Conservation (phyloP, 2,113 vertebrate genomes). For the Salvelinus sp. region DNA sequence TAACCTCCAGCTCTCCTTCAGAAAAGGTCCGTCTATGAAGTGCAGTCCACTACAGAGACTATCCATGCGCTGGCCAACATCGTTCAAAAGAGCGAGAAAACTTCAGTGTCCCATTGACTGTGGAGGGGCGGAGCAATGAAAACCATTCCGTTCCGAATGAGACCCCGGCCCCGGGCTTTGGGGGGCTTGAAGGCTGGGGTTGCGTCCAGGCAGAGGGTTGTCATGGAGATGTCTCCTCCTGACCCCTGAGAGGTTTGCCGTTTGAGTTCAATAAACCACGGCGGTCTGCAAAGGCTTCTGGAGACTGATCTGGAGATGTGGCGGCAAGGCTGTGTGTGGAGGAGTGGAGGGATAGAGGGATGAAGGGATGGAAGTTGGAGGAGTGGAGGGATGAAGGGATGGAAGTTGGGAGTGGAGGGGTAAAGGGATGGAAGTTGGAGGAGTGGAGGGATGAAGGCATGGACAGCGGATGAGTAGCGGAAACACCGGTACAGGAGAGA, state of each 20-base stretch:
- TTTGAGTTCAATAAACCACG: slow-evolving; percentile 85
- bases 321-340: slow-evolving; percentile 51
- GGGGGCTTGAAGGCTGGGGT: slow-evolving; percentile 47
- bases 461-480: slow-evolving; percentile 18
- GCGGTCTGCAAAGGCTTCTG: slow-evolving; percentile 84
- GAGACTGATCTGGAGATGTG: slow-evolving; percentile 81
- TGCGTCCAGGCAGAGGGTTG: slow-evolving; percentile 76
- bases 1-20: slow-evolving; percentile 80
- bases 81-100: slow-evolving; percentile 91
- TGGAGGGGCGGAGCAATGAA: slow-evolving; percentile 74
- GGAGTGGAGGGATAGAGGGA: not conserved
- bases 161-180: slow-evolving; percentile 70
- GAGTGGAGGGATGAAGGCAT: slow-evolving; percentile 52
- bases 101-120: slow-evolving; percentile 71
- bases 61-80: slow-evolving; percentile 83
- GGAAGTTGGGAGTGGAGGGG: not conserved
- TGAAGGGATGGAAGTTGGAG: slow-evolving; percentile 54
- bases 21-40: slow-evolving; percentile 87
- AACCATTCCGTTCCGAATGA: slow-evolving; percentile 73
- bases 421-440: not conserved
- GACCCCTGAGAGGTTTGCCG: slow-evolving; percentile 74
- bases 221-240: slow-evolving; percentile 80
- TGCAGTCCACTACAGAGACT: slow-evolving; percentile 72
- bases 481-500: slow-evolving; percentile 48
- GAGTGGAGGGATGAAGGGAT: not conserved